phyloP scores from a whole-genome alignment of 1,140 invertebrate species.

The Cataglyphis hispanica region DNA sequence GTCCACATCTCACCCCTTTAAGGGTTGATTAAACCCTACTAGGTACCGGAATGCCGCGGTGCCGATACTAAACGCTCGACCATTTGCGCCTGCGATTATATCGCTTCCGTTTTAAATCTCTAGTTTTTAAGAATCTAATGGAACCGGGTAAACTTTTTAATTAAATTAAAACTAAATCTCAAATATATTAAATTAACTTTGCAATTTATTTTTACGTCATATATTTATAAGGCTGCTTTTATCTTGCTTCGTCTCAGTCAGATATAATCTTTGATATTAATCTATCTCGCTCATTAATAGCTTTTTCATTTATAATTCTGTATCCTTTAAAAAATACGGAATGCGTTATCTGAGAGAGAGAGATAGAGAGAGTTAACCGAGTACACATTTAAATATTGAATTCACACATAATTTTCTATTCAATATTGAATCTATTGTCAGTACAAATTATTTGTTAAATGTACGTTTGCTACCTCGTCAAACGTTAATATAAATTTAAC shows the following conservation, averaged over 20 bases:
- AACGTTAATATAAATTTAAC: conserved; percentile 63
- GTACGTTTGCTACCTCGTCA: neutral
- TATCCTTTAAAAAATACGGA: too few relatives aligned
- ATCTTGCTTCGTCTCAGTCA: too few relatives aligned
- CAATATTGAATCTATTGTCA: neutral
- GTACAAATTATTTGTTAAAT: conserved; percentile 7
- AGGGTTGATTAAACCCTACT: conserved; percentile 25
- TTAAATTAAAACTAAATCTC: too few relatives aligned
- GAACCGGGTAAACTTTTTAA: neutral
- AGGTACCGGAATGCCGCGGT: neutral
- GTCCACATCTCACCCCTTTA: conserved; percentile 24
- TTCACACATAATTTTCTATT: neutral
- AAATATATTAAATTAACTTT: too few relatives aligned
- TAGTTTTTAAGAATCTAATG: neutral
- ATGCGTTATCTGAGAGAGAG: too few relatives aligned
- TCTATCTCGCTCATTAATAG: too few relatives aligned
- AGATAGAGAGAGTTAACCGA: too few relatives aligned
- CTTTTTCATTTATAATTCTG: too few relatives aligned
- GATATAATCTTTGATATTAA: too few relatives aligned
- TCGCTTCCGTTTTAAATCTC: neutral
- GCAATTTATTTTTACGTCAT: too few relatives aligned
- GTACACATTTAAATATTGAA: too few relatives aligned
- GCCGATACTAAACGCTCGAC: neutral
- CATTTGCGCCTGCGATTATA: conserved; percentile 12
- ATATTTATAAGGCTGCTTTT: too few relatives aligned